A percentile compares a stretch with the other conserved stretches of the same genome.
Evolutionary conservation across 2,888 invertebrate species (phyloP).

Genomic region (Apamea sordens): DNA sequence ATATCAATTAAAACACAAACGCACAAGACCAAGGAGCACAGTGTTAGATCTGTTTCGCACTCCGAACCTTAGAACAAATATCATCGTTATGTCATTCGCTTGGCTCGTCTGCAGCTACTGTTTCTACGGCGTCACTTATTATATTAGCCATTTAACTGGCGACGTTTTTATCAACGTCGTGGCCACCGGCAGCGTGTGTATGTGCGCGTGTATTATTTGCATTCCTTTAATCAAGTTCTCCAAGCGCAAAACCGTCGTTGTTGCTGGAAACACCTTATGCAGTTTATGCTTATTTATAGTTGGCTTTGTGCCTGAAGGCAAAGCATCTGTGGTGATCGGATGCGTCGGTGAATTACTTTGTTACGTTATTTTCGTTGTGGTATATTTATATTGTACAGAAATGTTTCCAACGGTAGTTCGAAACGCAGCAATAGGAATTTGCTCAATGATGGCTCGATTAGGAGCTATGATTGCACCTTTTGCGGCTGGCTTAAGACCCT

Average conservation of each 20-base stretch:
- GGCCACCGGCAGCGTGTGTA: conserved; percentile 92
- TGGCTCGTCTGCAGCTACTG: conserved; percentile 95
- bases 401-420: conserved; percentile 96
- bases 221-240: conserved; percentile 91
- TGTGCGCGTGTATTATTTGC: conserved; percentile 90
- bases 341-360: conserved; percentile 94
- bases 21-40: conserved; percentile 75
- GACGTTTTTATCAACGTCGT: conserved; percentile 95
- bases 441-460: conserved; percentile 95
- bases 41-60: conserved; percentile 92
- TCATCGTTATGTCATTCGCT: conserved; percentile 92
- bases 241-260: conserved; percentile 91
- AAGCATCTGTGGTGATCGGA: conserved; percentile 90
- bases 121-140: conserved; percentile 94
- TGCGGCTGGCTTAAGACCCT: conserved; percentile 91
- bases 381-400: conserved; percentile 95
- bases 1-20: conserved; percentile 73
- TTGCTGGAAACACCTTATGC: conserved; percentile 90
- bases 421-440: conserved; percentile 95
- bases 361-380: conserved; percentile 94
- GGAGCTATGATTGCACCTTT: conserved; percentile 96
- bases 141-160: conserved; percentile 93
- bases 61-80: conserved; percentile 92
- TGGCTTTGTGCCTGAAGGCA: conserved; percentile 88
- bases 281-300: conserved; percentile 91